phyloP scores from a whole-genome alignment of 2,797 vertebrate species.

The Anguilla anguilla region DNA sequence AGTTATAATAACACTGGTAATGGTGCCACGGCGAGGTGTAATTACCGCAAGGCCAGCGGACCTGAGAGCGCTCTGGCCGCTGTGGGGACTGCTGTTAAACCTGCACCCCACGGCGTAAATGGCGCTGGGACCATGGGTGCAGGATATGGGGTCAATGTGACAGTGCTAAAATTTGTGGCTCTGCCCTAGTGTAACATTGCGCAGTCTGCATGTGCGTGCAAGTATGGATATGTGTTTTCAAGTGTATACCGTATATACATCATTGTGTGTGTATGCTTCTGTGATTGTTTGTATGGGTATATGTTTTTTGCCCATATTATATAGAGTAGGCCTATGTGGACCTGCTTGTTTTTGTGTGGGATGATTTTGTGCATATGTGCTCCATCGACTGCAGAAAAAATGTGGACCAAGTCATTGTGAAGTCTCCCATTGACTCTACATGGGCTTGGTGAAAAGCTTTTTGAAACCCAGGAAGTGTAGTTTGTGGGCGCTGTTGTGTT shows the following conservation, averaged over 20 bases:
- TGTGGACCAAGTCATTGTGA: too few relatives aligned
- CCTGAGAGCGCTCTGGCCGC: conserved; percentile 39
- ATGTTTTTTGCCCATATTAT: too few relatives aligned
- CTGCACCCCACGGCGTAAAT: too few relatives aligned
- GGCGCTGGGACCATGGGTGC: conserved; percentile 27
- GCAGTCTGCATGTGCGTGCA: background rate
- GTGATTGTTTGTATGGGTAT: background rate
- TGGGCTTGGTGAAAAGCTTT: too few relatives aligned
- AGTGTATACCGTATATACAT: background rate
- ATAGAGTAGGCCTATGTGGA: too few relatives aligned
- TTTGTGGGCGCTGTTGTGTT: too few relatives aligned
- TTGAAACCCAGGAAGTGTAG: too few relatives aligned
- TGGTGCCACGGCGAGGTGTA: conserved; percentile 57
- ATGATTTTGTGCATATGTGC: too few relatives aligned
- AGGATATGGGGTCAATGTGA: background rate
- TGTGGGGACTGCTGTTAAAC: background rate
- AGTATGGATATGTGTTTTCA: background rate
- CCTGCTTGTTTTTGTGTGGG: too few relatives aligned
- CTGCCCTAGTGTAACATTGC: background rate
- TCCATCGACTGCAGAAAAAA: too few relatives aligned
- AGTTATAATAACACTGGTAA: conserved; percentile 58
- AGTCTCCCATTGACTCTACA: too few relatives aligned
- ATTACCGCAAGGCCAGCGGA: conserved; percentile 55
- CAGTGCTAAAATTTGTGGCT: background rate
- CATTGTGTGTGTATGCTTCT: conserved; percentile 22